These are phyloP conservation scores for Zophobas morio DNA, from an alignment of 1,140 invertebrate genomes.

Conservation along the genomic window DNA sequence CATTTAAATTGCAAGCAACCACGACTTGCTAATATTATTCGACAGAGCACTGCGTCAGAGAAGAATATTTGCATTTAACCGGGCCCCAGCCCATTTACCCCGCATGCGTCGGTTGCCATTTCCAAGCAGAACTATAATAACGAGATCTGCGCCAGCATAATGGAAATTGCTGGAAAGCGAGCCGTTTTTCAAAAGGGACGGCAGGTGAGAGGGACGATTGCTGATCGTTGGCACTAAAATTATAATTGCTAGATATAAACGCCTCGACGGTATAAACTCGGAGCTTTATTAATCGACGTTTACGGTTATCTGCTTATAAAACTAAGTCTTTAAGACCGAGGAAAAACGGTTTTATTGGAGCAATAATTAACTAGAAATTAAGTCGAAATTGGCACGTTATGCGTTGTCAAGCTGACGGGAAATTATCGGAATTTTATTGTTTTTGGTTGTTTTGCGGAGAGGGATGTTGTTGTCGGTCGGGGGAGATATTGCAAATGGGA, in stretches of 20 bases:
- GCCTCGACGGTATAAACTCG: conserved; percentile 17
- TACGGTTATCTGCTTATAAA: conserved; percentile 35
- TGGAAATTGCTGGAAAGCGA: conserved; percentile 6
- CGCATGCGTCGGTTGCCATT: conserved; percentile 33
- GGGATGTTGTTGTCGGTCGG: too few species aligned
- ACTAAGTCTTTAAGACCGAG: conserved; percentile 23
- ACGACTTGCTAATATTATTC: conserved; percentile 52
- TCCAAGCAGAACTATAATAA: conserved; percentile 19
- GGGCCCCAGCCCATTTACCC: conserved; percentile 4
- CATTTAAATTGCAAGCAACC: conserved; percentile 54
- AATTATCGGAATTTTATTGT: conserved; percentile 7
- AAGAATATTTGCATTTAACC: conserved; percentile 51
- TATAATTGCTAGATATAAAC: conserved; percentile 26
- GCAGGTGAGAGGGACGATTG: too few species aligned
- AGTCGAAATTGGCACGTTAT: not conserved
- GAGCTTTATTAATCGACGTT: conserved; percentile 32
- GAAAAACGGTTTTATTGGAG: conserved; percentile 16
- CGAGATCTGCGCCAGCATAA: conserved; percentile 22
- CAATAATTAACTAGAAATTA: conserved; percentile 23
- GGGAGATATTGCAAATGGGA: too few species aligned
- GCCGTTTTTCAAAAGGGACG: too few species aligned
- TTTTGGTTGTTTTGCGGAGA: not conserved
- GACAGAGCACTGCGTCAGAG: conserved; percentile 37
- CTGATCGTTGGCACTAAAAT: not conserved
- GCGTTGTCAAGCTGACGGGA: not conserved